Percentiles rank a stretch among this genome's conserved stretches.
Evolutionary conservation across 2,888 invertebrate species (phyloP).

Genomic region (Pachliopta kotzebuea): DNA sequence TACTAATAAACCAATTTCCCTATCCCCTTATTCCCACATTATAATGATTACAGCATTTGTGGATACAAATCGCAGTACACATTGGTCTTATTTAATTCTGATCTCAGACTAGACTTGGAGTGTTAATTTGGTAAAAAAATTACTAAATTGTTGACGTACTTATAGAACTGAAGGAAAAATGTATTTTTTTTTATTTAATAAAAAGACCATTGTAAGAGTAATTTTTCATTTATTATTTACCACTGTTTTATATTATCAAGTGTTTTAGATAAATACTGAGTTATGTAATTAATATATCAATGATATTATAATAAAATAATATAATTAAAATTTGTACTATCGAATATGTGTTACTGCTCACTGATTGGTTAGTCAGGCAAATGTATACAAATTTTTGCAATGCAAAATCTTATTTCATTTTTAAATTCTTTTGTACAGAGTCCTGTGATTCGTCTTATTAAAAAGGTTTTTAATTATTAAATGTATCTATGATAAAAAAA

Average conservation of each 20-base stretch:
- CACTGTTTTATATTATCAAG: constrained; percentile 2
- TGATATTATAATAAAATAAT: not conserved
- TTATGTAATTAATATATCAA: not conserved
- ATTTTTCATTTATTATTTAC: constrained; percentile 17
- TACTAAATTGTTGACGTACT: constrained; percentile 78
- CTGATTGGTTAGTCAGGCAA: constrained; percentile 8
- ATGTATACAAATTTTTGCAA: constrained; percentile 15
- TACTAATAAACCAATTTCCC: constrained; percentile 39
- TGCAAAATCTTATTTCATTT: not conserved
- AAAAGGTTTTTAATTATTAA: not conserved
- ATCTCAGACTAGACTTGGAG: constrained; percentile 68
- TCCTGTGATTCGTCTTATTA: not conserved
- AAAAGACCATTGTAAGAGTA: constrained; percentile 68
- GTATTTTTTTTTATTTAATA: constrained; percentile 77
- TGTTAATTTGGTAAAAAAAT: constrained; percentile 74
- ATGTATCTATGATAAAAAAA: not conserved
- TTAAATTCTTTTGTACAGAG: not conserved
- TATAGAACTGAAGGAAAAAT: constrained; percentile 74
- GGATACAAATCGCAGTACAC: constrained; percentile 38
- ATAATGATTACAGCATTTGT: constrained; percentile 36
- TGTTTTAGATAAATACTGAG: not conserved
- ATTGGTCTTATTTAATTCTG: constrained; percentile 49
- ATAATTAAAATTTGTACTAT: not conserved
- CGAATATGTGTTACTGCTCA: not conserved
- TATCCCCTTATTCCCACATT: constrained; percentile 33